Percentiles rank a stretch among this genome's conserved stretches.
Conservation (phyloP, 2,797 vertebrate genomes). For the Apogon hyalosoma region DNA sequence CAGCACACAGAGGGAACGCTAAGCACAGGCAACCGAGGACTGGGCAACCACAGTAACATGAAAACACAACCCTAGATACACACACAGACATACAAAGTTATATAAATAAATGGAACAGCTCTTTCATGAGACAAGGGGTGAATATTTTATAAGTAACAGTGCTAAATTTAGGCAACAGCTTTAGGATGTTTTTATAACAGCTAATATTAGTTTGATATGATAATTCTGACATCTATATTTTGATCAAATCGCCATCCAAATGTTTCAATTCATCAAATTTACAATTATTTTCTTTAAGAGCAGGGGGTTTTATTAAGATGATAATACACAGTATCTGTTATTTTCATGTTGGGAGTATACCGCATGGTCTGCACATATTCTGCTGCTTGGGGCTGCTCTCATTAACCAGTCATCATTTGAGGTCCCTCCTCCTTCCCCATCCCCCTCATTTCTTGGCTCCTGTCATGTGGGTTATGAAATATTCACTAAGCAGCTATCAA, state of each 20-base stretch:
- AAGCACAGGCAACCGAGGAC: slow-evolving; percentile 18
- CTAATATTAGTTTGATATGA: slow-evolving; percentile 23
- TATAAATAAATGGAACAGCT: slow-evolving; percentile 58
- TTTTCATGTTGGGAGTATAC: neutral
- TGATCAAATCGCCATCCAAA: too few relatives aligned
- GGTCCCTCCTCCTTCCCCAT: slow-evolving; percentile 49
- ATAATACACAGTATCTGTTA: neutral
- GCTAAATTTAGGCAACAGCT: slow-evolving; percentile 73
- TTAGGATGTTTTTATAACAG: slow-evolving; percentile 32
- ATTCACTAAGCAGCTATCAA: slow-evolving; percentile 76
- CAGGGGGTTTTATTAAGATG: too few relatives aligned
- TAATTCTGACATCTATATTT: too few relatives aligned
- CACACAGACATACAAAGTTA: slow-evolving; percentile 41
- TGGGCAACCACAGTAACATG: slow-evolving; percentile 30
- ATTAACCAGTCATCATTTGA: slow-evolving; percentile 36
- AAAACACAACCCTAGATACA: slow-evolving; percentile 31
- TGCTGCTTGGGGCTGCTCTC: slow-evolving; percentile 22
- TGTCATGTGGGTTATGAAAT: slow-evolving; percentile 80
- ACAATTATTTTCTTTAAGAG: neutral
- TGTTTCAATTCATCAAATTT: too few relatives aligned
- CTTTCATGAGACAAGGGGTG: slow-evolving; percentile 54
- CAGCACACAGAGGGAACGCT: slow-evolving; percentile 13
- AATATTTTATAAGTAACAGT: slow-evolving; percentile 78
- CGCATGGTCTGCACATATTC: slow-evolving; percentile 10
- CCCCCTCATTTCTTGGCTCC: slow-evolving; percentile 53